These are phyloP conservation scores for Platysternon megacephalum DNA, from an alignment of 2,113 vertebrate species.

Conservation along the genomic window DNA sequence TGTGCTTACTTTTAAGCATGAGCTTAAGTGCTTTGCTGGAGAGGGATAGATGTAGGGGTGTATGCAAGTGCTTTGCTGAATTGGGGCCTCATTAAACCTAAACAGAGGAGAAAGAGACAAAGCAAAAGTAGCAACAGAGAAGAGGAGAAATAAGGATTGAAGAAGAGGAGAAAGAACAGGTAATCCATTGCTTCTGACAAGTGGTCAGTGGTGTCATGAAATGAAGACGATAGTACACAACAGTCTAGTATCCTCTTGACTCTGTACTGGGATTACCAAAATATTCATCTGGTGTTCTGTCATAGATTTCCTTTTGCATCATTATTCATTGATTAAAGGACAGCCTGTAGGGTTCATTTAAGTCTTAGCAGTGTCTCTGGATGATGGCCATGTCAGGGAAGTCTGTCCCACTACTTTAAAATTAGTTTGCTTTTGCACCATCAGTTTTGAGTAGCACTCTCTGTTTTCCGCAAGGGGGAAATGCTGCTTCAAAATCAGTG, in stretches of 20 bases:
- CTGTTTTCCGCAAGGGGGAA: not conserved
- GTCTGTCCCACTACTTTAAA: not conserved
- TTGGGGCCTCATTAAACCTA: not conserved
- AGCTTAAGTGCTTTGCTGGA: not conserved
- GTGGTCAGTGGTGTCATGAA: not conserved
- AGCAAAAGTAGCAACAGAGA: not conserved
- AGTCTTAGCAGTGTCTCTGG: not conserved
- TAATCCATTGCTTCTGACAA: not conserved
- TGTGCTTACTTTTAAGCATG: not conserved
- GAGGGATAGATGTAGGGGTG: too few species aligned
- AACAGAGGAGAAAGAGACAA: not conserved
- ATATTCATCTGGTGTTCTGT: not conserved
- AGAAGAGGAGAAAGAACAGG: not conserved
- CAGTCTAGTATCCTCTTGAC: not conserved
- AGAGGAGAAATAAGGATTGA: not conserved
- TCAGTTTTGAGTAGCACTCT: not conserved
- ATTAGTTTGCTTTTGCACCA: not conserved
- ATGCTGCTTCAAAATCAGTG: not conserved
- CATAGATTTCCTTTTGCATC: not conserved
- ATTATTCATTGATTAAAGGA: not conserved
- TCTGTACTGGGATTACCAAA: not conserved
- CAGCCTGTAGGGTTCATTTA: not conserved
- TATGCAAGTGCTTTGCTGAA: not conserved
- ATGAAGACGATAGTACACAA: not conserved
- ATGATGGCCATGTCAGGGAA: not conserved